Percentiles rank a stretch among this genome's conserved stretches.
phyloP scores from a whole-genome alignment of 2,888 invertebrate genomes.

The Drosophila hawaiiensis region DNA sequence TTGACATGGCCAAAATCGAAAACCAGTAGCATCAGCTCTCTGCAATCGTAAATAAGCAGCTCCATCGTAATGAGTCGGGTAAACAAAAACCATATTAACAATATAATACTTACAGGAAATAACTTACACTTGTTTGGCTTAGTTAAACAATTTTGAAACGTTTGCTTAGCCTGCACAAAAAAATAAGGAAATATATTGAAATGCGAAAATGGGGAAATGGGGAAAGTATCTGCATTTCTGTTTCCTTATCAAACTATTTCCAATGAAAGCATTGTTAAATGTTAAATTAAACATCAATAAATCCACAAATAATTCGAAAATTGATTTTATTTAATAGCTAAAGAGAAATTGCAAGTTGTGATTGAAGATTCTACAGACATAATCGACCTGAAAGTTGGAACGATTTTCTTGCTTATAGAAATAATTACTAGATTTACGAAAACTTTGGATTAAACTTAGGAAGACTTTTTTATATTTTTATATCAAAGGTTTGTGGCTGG shows the following conservation, averaged over 20 bases:
- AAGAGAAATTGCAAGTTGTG: background rate
- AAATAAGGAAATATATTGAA: background rate
- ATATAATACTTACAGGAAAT: background rate
- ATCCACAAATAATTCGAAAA: background rate
- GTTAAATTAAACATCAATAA: background rate
- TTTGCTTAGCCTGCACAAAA: slow-evolving; percentile 5
- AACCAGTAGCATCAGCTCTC: slow-evolving; percentile 66
- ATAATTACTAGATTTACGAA: background rate
- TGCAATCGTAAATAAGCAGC: slow-evolving; percentile 51
- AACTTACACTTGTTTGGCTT: slow-evolving; percentile 29
- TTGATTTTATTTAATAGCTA: background rate
- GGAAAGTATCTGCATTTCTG: background rate
- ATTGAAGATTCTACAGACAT: background rate
- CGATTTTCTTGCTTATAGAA: background rate
- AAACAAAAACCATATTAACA: slow-evolving; percentile 38
- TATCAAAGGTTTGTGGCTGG: background rate
- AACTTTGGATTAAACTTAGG: background rate
- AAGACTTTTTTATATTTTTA: background rate
- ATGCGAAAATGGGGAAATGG: background rate
- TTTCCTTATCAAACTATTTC: background rate
- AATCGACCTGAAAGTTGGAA: background rate
- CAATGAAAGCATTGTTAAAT: background rate
- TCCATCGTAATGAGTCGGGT: slow-evolving; percentile 48
- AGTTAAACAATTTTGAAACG: slow-evolving; percentile 16
- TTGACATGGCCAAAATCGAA: slow-evolving; percentile 56